phyloP scores from a whole-genome alignment of 2,113 vertebrate genomes.

The Stegastes partitus region DNA sequence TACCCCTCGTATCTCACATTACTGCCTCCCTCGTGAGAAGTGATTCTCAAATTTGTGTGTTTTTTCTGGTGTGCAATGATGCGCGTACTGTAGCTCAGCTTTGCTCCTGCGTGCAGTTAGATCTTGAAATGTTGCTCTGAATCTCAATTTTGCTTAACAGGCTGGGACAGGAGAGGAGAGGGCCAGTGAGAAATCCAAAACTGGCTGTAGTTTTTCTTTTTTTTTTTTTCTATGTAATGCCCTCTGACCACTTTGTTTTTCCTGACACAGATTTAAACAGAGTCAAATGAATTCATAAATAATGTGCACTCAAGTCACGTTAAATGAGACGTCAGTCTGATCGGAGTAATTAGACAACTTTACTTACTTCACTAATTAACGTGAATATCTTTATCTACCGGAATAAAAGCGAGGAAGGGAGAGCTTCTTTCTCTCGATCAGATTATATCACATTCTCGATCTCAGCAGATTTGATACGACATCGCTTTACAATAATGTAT shows the following conservation, averaged over 20 bases:
- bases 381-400: conserved; percentile 16
- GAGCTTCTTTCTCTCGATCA: not conserved
- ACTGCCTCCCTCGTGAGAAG: conserved; percentile 42
- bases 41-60: conserved; percentile 31
- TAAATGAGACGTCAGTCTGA: conserved; percentile 26
- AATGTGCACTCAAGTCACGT: not conserved
- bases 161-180: conserved; percentile 39
- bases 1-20: conserved; percentile 43
- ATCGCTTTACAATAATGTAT: conserved; percentile 19
- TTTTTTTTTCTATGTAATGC: not conserved
- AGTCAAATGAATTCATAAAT: conserved; percentile 13
- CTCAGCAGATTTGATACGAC: not conserved
- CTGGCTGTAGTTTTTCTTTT: not conserved
- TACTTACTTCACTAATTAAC: not conserved
- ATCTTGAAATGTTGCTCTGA: conserved; percentile 45
- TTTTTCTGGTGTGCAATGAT: conserved; percentile 35
- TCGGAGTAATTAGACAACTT: conserved; percentile 16
- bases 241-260: conserved; percentile 17
- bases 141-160: conserved; percentile 50
- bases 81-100: conserved; percentile 19
- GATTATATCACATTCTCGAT: conserved; percentile 9
- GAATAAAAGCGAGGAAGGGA: not conserved
- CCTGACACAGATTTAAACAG: conserved; percentile 9
- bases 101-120: conserved; percentile 31
- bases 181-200: conserved; percentile 24